Evolutionary conservation across 2,113 vertebrate genomes (phyloP).

Genomic region (Gopherus flavomarginatus): DNA sequence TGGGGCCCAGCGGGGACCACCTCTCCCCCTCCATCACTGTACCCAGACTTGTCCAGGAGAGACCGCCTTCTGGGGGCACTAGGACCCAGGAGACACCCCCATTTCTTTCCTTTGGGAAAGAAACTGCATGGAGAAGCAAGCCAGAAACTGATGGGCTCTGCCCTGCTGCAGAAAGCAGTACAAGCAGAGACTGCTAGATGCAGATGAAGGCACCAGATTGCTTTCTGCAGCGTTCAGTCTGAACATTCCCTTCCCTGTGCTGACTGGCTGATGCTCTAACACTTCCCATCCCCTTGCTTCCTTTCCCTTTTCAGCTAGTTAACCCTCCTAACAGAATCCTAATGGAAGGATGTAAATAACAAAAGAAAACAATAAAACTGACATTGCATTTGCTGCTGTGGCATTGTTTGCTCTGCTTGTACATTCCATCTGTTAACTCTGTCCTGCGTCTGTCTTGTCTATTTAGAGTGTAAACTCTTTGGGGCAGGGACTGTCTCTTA

Average conservation of each 20-base stretch:
- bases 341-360: not conserved
- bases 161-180: not conserved
- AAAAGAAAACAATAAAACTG: not conserved
- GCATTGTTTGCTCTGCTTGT: not conserved
- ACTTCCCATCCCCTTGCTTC: not conserved
- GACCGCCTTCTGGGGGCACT: not conserved
- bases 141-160: conserved; percentile 1
- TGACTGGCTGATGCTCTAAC: not conserved
- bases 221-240: not conserved
- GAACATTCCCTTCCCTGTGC: not conserved
- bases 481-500: not conserved
- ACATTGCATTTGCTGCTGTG: not conserved
- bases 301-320: not conserved
- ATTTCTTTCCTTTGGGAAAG: not conserved
- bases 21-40: not conserved
- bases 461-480: not conserved
- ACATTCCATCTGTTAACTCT: not conserved
- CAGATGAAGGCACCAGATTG: not conserved
- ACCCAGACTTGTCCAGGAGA: not conserved
- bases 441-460: not conserved
- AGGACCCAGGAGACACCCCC: not conserved
- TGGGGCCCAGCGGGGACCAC: not conserved
- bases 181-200: fast-evolving
- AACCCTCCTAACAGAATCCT: not conserved
- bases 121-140: not conserved